Conservation (phyloP, 2,797 vertebrate species). For the Gallinago nigripennis region DNA sequence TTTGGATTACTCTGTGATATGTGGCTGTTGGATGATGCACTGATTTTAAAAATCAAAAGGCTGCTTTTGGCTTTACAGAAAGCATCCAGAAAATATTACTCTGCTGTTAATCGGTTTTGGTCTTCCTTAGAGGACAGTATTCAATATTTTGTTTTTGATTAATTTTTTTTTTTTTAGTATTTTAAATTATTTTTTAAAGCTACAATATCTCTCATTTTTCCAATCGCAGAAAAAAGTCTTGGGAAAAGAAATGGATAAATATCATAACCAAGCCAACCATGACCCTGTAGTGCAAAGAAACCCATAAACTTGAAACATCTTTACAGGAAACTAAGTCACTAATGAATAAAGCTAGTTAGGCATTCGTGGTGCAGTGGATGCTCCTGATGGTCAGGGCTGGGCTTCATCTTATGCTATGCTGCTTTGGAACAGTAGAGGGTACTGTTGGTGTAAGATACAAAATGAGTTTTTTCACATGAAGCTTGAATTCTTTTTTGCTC, state of each 20-base stretch:
- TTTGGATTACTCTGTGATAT: neutral
- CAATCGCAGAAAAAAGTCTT: neutral
- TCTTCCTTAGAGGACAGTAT: neutral
- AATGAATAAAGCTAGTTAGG: neutral
- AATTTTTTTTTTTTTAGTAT: neutral
- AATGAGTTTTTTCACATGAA: accelerated
- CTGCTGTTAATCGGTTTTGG: neutral
- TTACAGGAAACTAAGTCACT: neutral
- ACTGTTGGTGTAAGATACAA: constrained; percentile 40
- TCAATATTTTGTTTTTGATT: neutral
- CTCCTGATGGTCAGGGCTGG: neutral
- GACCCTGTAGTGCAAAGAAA: neutral
- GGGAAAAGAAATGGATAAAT: neutral
- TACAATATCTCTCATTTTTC: neutral
- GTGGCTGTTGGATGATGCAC: neutral
- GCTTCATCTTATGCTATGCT: neutral
- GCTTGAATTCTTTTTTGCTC: neutral
- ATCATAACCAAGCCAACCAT: neutral
- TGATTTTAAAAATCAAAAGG: neutral
- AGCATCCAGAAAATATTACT: neutral
- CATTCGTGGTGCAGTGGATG: neutral
- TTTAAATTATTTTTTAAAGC: neutral
- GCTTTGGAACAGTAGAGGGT: constrained; percentile 54
- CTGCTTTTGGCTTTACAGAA: neutral
- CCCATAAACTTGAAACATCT: neutral